These are phyloP conservation scores for Seira musarum DNA, from an alignment of 2,888 invertebrate species.

Conservation along the genomic window DNA sequence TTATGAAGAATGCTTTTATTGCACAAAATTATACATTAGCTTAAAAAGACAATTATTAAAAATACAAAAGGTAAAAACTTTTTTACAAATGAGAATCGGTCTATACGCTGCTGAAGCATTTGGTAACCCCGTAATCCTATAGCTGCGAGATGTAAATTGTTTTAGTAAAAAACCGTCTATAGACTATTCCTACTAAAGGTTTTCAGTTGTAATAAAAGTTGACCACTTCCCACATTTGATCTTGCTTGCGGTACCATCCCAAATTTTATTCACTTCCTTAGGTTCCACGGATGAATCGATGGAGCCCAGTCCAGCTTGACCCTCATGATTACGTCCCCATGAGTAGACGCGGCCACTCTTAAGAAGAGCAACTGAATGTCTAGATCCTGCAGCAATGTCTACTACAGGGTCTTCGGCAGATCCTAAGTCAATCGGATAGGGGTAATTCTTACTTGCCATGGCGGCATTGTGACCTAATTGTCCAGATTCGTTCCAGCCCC, in stretches of 20 bases:
- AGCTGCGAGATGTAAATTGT: too few species aligned
- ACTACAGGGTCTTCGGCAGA: conserved; percentile 63
- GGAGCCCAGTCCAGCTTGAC: conserved; percentile 57
- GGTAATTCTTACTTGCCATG: conserved; percentile 47
- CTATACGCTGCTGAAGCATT: too few species aligned
- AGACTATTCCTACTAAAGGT: background rate
- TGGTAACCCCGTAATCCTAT: too few species aligned
- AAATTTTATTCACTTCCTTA: conserved; percentile 35
- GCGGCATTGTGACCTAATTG: conserved; percentile 79
- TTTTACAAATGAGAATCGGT: too few species aligned
- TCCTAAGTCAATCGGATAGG: conserved; percentile 67
- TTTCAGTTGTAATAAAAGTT: conserved; percentile 48
- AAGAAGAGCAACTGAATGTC: conserved; percentile 67
- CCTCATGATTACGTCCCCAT: conserved; percentile 65
- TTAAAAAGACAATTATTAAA: too few species aligned
- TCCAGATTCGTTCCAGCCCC: conserved; percentile 88
- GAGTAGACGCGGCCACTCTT: conserved; percentile 61
- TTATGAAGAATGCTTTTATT: too few species aligned
- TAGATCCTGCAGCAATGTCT: conserved; percentile 59
- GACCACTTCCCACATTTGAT: conserved; percentile 58
- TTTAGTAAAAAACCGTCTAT: too few species aligned
- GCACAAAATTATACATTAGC: too few species aligned
- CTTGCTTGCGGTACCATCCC: conserved; percentile 27
- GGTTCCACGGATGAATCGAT: conserved; percentile 50
- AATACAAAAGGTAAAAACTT: too few species aligned